Evolutionary conservation across 2,888 invertebrate genomes (phyloP).

Genomic region (Amphipyra tragopoginis): DNA sequence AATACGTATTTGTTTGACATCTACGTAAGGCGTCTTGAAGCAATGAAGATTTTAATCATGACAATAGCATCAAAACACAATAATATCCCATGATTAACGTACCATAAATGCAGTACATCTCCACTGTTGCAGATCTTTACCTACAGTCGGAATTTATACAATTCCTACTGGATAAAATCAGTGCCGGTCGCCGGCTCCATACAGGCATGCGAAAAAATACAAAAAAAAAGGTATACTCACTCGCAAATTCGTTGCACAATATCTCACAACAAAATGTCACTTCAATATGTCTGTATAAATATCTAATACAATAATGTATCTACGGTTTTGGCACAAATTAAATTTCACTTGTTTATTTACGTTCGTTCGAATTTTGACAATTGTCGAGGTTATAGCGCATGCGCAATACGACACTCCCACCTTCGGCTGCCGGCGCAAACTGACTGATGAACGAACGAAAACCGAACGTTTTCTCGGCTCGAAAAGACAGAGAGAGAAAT

Average conservation of each 20-base stretch:
- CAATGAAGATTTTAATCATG: conserved; percentile 10
- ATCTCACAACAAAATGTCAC: conserved; percentile 66
- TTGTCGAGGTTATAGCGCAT: conserved; percentile 75
- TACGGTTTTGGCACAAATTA: conserved; percentile 69
- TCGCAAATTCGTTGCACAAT: conserved; percentile 80
- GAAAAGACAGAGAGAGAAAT: conserved; percentile 34
- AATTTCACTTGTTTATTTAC: conserved; percentile 85
- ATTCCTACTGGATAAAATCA: conserved; percentile 76
- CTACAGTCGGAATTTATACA: conserved; percentile 52
- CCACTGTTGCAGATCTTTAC: conserved; percentile 35
- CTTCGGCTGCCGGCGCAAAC: conserved; percentile 75
- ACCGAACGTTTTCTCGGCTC: conserved; percentile 48
- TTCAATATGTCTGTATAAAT: conserved; percentile 51
- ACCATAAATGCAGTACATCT: conserved; percentile 20
- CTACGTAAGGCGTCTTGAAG: no score
- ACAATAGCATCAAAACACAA: conserved; percentile 34
- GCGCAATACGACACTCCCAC: conserved; percentile 72
- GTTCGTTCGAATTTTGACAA: conserved; percentile 80
- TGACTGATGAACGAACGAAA: conserved; percentile 68
- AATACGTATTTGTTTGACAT: no score
- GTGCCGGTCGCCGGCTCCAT: conserved; percentile 71
- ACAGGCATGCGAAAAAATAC: conserved; percentile 76
- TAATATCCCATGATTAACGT: conserved; percentile 35
- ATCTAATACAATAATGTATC: conserved; percentile 47
- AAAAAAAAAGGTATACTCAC: conserved; percentile 82